A percentile compares a stretch with the other conserved stretches of the same genome.
Conservation (phyloP, 2,797 vertebrate species). For the Spondyliosoma cantharus region DNA sequence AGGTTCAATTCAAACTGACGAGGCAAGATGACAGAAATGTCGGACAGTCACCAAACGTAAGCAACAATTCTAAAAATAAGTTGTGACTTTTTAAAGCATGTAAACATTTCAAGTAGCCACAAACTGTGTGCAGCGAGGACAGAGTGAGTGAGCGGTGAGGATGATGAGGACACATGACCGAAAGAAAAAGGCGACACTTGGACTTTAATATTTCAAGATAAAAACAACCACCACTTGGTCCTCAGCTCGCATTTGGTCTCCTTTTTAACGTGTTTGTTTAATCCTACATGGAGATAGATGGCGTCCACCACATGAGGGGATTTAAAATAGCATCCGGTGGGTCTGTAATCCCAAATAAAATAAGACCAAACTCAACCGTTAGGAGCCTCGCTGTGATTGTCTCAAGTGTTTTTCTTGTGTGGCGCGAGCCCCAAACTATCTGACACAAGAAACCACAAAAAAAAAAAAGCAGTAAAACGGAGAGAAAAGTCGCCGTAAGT, state of each 20-base stretch:
- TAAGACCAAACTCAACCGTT: neutral
- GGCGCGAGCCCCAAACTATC: neutral
- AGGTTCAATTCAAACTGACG: neutral
- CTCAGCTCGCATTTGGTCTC: neutral
- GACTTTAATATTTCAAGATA: slow-evolving; percentile 10
- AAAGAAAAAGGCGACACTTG: neutral
- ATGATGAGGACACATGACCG: neutral
- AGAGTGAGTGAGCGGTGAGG: slow-evolving; percentile 9
- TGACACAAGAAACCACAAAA: neutral
- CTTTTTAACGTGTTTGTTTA: slow-evolving; percentile 23
- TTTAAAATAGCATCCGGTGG: neutral
- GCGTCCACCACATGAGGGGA: neutral
- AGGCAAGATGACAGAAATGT: neutral
- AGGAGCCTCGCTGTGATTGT: slow-evolving; percentile 18
- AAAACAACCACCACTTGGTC: neutral
- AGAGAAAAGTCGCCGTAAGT: neutral
- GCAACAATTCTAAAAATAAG: slow-evolving; percentile 6
- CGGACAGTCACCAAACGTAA: slow-evolving; percentile 8
- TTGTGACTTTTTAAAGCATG: slow-evolving; percentile 47
- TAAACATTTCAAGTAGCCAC: slow-evolving; percentile 78
- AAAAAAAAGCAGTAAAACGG: neutral
- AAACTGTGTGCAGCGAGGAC: slow-evolving; percentile 17
- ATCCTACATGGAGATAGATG: neutral
- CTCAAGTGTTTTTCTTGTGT: neutral
- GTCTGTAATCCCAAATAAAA: neutral